Evolutionary conservation across 37 sponge, comb jelly and placozoan species (phyloP).

Genomic region (Bolinopsis microptera): DNA sequence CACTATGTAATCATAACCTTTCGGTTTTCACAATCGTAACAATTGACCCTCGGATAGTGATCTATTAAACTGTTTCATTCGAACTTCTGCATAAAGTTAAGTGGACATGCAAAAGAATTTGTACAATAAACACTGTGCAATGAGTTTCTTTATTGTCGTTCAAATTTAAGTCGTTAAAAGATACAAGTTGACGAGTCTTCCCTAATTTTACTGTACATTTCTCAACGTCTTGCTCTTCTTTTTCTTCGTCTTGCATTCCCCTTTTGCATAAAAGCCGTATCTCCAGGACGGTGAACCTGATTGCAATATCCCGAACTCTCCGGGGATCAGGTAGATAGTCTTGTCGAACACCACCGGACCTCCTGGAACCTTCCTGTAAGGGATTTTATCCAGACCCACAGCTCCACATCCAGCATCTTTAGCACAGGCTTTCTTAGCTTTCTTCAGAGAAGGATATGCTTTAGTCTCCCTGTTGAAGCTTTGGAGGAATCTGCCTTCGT

Average conservation of each 20-base stretch:
- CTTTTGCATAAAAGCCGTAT: neutral
- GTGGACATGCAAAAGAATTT: no score
- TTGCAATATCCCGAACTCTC: neutral
- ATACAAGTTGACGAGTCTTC: no score
- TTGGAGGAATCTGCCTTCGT: neutral
- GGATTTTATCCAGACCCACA: neutral
- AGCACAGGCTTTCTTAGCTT: neutral
- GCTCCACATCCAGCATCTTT: neutral
- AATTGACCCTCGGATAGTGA: no score
- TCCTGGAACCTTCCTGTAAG: neutral
- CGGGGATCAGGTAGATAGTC: neutral
- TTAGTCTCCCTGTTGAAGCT: neutral
- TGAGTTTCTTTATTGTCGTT: no score
- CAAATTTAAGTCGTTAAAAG: no score
- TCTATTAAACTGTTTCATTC: no score
- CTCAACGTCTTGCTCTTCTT: neutral
- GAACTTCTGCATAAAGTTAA: no score
- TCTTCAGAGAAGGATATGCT: neutral
- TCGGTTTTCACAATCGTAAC: no score
- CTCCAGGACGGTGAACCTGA: neutral
- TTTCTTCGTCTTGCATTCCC: neutral
- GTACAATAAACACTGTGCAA: no score
- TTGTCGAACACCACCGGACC: neutral
- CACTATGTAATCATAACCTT: no score
- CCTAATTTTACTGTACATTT: no score